Percentiles rank a stretch among this genome's conserved stretches.
Evolutionary conservation across 1,140 invertebrate species (phyloP).

Genomic region (Drosophila dunni): DNA sequence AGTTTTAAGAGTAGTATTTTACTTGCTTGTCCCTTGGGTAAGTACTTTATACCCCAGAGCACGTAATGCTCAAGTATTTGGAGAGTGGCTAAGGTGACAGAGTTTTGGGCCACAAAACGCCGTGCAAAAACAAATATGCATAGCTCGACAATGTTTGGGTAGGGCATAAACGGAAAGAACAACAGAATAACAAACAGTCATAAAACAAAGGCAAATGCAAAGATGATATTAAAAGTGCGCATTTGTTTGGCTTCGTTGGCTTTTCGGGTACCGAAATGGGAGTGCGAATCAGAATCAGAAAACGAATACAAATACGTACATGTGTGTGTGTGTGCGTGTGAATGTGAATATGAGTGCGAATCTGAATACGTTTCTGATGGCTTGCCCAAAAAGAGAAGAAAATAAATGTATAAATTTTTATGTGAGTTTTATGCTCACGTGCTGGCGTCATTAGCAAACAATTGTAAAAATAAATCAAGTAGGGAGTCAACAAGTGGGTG

Average conservation of each 20-base stretch:
- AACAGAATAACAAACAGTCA: conserved; percentile 64
- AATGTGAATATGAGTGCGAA: background rate
- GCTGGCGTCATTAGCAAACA: conserved; percentile 49
- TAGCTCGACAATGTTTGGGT: conserved; percentile 69
- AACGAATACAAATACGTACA: conserved; percentile 2
- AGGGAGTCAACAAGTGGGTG: background rate
- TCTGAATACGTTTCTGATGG: conserved; percentile 2
- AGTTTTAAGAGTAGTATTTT: background rate
- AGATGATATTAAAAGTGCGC: conserved; percentile 63
- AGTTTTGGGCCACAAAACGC: conserved; percentile 43
- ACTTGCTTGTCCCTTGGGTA: background rate
- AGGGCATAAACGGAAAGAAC: conserved; percentile 46
- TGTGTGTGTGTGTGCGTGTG: background rate
- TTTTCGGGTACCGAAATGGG: conserved; percentile 10
- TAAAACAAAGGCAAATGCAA: conserved; percentile 53
- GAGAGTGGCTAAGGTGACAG: conserved; percentile 14
- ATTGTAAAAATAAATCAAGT: conserved; percentile 16
- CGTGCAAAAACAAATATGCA: conserved; percentile 66
- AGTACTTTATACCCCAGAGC: conserved; percentile 28
- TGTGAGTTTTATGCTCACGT: conserved; percentile 76
- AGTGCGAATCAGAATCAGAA: background rate
- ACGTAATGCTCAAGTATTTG: conserved; percentile 39
- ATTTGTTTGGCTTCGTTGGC: conserved; percentile 55
- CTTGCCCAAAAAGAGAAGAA: conserved; percentile 21
- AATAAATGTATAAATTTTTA: conserved; percentile 36